A percentile compares a stretch with the other conserved stretches of the same genome.
These are phyloP conservation scores for Notiomystis cincta DNA, from an alignment of 2,113 vertebrate genomes.

Conservation along the genomic window DNA sequence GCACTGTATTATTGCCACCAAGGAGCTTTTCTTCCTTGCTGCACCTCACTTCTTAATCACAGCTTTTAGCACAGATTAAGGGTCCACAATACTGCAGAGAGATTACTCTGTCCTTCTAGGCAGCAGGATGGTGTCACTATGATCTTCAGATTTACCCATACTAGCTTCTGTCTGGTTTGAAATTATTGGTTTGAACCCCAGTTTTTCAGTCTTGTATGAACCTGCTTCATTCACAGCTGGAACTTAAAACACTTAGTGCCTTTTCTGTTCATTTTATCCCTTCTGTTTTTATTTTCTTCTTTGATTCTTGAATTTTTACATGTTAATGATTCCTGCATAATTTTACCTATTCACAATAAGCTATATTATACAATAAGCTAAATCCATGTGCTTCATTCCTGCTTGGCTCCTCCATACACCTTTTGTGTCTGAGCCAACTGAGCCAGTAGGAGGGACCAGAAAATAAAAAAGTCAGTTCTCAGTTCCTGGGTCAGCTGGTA, in stretches of 20 bases:
- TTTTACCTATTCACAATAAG: not conserved
- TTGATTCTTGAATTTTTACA: not conserved
- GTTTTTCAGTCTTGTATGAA: not conserved
- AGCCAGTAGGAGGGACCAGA: not conserved
- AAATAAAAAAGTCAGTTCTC: not conserved
- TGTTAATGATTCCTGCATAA: not conserved
- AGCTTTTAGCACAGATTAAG: not conserved
- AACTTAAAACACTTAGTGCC: not conserved
- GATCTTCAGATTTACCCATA: not conserved
- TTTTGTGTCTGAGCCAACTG: not conserved
- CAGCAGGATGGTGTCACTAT: not conserved
- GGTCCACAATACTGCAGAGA: not conserved
- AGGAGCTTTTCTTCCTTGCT: not conserved
- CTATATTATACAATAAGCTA: not conserved
- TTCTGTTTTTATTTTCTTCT: not conserved
- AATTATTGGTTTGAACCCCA: not conserved
- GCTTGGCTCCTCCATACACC: accelerated
- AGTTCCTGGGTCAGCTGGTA: not conserved
- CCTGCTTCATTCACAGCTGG: not conserved
- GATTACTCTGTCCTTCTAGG: not conserved
- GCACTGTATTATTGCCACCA: not conserved
- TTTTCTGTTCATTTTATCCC: not conserved
- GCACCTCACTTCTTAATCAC: not conserved
- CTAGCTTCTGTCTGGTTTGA: not conserved
- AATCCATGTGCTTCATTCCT: not conserved